A percentile compares a stretch with the other conserved stretches of the same genome.
phyloP scores from a whole-genome alignment of 2,113 vertebrate species.

The Corythaeola cristata region DNA sequence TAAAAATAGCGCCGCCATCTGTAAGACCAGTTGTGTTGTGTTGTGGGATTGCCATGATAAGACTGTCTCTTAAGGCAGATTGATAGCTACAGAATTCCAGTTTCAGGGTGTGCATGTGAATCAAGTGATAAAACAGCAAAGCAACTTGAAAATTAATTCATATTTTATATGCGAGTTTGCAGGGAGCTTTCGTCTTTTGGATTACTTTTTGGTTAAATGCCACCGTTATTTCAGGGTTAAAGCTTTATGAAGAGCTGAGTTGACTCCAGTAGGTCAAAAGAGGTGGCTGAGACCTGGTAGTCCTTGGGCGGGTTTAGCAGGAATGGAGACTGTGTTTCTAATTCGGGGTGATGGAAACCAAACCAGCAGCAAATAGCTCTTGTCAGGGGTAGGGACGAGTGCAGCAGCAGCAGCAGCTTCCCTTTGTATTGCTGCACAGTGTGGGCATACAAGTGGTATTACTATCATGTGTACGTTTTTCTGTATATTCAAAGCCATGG shows the following conservation, averaged over 20 bases:
- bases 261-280: not conserved
- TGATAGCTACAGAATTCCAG: not conserved
- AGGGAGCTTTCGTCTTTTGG: not conserved
- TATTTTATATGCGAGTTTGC: not conserved
- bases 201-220: not conserved
- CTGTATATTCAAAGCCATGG: not conserved
- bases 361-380: not conserved
- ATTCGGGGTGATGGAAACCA: not conserved
- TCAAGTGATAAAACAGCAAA: not conserved
- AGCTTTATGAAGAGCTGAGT: not conserved
- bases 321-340: not conserved
- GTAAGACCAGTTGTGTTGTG: slow-evolving; percentile 27
- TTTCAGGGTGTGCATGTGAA: not conserved
- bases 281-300: not conserved
- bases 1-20: slow-evolving; percentile 41
- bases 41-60: not conserved
- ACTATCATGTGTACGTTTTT: fast-evolving
- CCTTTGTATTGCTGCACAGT: not conserved
- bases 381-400: not conserved
- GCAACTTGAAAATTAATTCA: slow-evolving; percentile 4
- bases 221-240: not conserved
- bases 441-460: not conserved
- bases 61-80: not conserved
- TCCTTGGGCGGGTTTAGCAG: not conserved
- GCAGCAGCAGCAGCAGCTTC: not conserved